phyloP scores from a whole-genome alignment of 2,888 invertebrate species.

The Synergus laeviventris region DNA sequence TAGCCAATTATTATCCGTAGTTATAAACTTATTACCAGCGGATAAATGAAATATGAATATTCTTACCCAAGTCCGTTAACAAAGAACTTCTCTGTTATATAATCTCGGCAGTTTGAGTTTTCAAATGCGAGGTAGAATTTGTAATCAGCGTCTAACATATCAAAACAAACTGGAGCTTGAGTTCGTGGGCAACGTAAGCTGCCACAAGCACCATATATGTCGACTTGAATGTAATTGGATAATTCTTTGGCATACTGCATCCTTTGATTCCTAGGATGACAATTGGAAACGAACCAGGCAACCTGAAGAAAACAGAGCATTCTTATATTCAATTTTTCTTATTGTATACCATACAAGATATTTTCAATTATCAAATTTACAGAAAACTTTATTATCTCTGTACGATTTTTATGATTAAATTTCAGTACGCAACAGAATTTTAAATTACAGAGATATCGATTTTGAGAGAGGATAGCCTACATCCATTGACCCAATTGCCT shows the following conservation, averaged over 20 bases:
- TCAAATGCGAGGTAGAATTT: slow-evolving; percentile 98
- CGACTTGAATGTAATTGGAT: slow-evolving; percentile 90
- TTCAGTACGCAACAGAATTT: background rate
- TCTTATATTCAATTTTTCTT: background rate
- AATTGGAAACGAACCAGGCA: slow-evolving; percentile 99
- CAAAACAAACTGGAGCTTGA: slow-evolving; percentile 89
- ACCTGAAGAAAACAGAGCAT: slow-evolving; percentile 77
- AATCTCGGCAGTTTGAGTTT: slow-evolving; percentile 97
- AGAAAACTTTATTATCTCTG: too few species aligned
- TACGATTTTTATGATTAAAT: background rate
- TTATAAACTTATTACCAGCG: background rate
- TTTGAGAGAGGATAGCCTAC: background rate
- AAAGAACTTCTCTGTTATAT: slow-evolving; percentile 98
- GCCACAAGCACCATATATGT: slow-evolving; percentile 95
- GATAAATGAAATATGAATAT: slow-evolving; percentile 6
- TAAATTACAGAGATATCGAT: slow-evolving; percentile 11
- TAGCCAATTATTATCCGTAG: background rate
- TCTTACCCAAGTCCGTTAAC: slow-evolving; percentile 92
- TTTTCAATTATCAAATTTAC: too few species aligned
- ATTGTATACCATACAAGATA: too few species aligned
- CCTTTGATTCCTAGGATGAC: slow-evolving; percentile 93
- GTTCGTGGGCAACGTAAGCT: slow-evolving; percentile 89
- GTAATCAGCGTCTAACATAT: slow-evolving; percentile 93
- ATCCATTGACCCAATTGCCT: slow-evolving; percentile 28
- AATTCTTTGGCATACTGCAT: slow-evolving; percentile 92